Evolutionary conservation across 2,888 invertebrate genomes (phyloP), one percentile per base, ranked within the genome.

Genomic region (Eupeodes latifasciatus): DNA sequence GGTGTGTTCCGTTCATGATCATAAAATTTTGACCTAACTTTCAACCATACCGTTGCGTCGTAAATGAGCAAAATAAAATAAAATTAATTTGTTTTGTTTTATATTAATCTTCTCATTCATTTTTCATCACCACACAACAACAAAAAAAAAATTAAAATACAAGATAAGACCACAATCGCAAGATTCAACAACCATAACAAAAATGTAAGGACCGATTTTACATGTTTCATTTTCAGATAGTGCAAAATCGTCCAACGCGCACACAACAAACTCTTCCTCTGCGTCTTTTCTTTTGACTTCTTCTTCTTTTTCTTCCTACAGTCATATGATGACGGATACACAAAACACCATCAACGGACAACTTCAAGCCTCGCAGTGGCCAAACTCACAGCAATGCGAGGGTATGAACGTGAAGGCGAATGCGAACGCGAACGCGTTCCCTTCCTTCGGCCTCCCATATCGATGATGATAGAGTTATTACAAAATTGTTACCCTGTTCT

Each of bases 401-500:
- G 1, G 27, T 3, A 2, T 27, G 2, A 27, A 27, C 40, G 40
- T 40, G 40, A 7, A 7, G 59, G 59, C 27, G 27, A 27, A 27
- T 34, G 27, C 27, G 5, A 6, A 27, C 14, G 11, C 27, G 34
- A 36, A 36, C 14, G n/a, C 34, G 14, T 27, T 81, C 59, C 74
- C 88, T 81, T 85, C 85, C 88, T 85, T 89, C 81, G 92, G 92
- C 93, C 93, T 92, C 93, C 93, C 93, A 93, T 92, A 92, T 92
- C 92, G 93, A 91, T 92, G 93, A 93, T 92, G 93, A 93, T 91
- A 91, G 91, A 93, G 93, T 93, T 93, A 93, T 93, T 93, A 93
- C 93, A 91, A 91, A 92, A 93, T 91, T 91, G 90, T 90, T 90
- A 90, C 90, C 88, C 91, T 86, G 90, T 89, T 90, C 90, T 91